phyloP scores from a whole-genome alignment of 2,113 vertebrate genomes.

The Athene cunicularia region DNA sequence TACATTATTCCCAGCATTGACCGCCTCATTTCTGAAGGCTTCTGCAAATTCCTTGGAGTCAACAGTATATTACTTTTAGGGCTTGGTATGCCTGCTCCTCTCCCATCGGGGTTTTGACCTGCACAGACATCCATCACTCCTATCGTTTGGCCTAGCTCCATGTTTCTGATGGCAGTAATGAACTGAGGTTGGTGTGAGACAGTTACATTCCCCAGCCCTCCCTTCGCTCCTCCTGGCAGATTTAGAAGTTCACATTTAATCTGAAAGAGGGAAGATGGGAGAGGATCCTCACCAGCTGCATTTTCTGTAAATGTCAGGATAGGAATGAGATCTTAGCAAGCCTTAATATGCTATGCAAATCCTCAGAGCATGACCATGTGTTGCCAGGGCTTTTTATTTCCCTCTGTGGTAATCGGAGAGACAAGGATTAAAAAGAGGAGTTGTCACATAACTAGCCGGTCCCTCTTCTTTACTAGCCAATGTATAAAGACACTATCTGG shows the following conservation, averaged over 20 bases:
- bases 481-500: neutral
- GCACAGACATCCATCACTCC: neutral
- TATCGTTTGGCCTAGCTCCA: neutral
- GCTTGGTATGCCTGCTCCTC: neutral
- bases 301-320: conserved; percentile 50
- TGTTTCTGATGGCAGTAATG: neutral
- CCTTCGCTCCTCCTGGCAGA: neutral
- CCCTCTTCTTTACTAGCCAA: neutral
- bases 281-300: neutral
- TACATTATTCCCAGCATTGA: neutral
- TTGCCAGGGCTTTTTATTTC: conserved; percentile 21
- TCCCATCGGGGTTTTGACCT: neutral
- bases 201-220: neutral
- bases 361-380: neutral
- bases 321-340: conserved; percentile 38
- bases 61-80: neutral
- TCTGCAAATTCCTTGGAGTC: neutral
- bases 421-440: conserved; percentile 23
- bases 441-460: neutral
- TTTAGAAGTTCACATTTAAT: conserved; percentile 30
- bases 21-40: neutral
- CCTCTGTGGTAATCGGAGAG: neutral
- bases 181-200: fast-evolving
- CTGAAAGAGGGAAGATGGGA: conserved; percentile 35
- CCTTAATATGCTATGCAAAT: conserved; percentile 57